These are phyloP conservation scores for Menidia menidia DNA, from an alignment of 2,797 vertebrate species.

Conservation along the genomic window DNA sequence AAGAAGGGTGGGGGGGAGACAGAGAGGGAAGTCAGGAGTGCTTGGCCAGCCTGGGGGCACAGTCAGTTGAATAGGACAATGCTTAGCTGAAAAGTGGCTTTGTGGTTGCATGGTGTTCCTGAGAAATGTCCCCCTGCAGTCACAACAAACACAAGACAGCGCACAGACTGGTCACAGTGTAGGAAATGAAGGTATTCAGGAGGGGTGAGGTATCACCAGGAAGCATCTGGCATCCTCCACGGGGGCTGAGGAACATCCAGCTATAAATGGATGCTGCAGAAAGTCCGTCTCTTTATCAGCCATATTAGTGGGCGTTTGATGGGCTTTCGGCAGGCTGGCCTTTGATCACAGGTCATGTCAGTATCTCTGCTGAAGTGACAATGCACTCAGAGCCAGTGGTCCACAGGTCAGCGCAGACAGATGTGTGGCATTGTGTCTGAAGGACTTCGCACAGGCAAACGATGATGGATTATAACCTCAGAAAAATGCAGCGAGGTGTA, in stretches of 20 bases:
- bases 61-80: conserved; percentile 40
- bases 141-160: conserved; percentile 68
- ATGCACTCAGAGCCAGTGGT: conserved; percentile 60
- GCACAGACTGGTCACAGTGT: conserved; percentile 14
- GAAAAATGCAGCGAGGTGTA: neutral
- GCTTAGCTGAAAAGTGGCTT: conserved; percentile 51
- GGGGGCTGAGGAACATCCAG: conserved; percentile 40
- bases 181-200: conserved; percentile 51
- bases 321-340: conserved; percentile 24
- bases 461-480: neutral
- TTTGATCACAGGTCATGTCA: conserved; percentile 53
- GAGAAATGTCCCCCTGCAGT: conserved; percentile 59
- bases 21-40: conserved; percentile 59
- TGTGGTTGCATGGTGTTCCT: conserved; percentile 47
- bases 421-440: conserved; percentile 9
- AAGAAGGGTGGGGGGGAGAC: conserved; percentile 12
- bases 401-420: conserved; percentile 60
- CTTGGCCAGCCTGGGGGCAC: conserved; percentile 41
- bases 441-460: conserved; percentile 8
- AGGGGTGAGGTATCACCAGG: conserved; percentile 56
- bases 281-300: conserved; percentile 6
- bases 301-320: conserved; percentile 10
- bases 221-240: conserved; percentile 73
- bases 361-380: conserved; percentile 48
- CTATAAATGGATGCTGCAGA: conserved; percentile 31